Evolutionary conservation across 2,888 invertebrate genomes (phyloP).

Genomic region (Lacanobia wlatinum): DNA sequence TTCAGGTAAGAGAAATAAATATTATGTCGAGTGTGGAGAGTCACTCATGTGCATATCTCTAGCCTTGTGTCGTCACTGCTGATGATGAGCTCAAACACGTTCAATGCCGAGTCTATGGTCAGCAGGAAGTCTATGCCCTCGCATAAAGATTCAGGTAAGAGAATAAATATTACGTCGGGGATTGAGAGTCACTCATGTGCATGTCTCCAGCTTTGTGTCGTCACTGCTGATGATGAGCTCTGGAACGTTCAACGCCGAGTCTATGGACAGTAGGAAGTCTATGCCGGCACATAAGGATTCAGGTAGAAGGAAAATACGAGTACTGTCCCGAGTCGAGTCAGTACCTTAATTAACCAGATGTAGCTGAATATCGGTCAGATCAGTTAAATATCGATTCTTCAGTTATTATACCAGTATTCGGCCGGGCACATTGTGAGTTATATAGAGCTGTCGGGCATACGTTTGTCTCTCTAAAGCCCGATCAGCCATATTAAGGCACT

Average conservation of each 20-base stretch:
- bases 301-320: too few relatives aligned
- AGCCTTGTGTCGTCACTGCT: conserved; percentile 91
- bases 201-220: conserved; percentile 87
- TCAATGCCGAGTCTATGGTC: conserved; percentile 84
- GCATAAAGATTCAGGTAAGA: conserved; percentile 81
- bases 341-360: too few relatives aligned
- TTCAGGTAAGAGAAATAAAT: conserved; percentile 72
- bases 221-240: conserved; percentile 89
- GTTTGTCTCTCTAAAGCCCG: too few relatives aligned
- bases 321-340: too few relatives aligned
- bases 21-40: conserved; percentile 78
- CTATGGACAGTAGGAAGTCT: conserved; percentile 82
- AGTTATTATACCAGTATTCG: too few relatives aligned
- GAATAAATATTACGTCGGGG: neutral
- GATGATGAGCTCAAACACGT: conserved; percentile 87
- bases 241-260: conserved; percentile 84
- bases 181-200: neutral
- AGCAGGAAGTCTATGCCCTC: conserved; percentile 79
- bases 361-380: too few relatives aligned
- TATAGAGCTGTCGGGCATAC: too few relatives aligned
- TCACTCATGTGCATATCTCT: conserved; percentile 88
- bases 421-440: too few relatives aligned
- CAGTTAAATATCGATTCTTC: too few relatives aligned
- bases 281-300: conserved; percentile 79
- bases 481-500: too few relatives aligned